phyloP scores from a whole-genome alignment of 2,113 vertebrate genomes.

The Percina caprodes region DNA sequence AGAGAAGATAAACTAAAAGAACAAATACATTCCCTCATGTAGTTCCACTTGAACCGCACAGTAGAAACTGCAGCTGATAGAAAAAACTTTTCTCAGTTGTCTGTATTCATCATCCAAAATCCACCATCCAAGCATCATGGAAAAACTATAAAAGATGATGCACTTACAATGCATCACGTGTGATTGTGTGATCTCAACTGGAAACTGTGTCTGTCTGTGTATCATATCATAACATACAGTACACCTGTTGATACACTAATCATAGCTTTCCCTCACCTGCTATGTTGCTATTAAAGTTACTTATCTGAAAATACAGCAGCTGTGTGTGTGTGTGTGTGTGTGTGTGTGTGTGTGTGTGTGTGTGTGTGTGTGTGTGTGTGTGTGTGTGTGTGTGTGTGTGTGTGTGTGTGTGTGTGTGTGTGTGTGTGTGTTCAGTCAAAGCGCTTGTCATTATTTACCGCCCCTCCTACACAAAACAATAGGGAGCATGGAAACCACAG shows the following conservation, averaged over 20 bases:
- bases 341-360: conserved; percentile 16
- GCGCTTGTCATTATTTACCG: conserved; percentile 46
- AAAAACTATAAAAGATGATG: background rate
- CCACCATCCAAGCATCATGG: background rate
- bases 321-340: conserved; percentile 2
- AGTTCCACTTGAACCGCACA: too few species aligned
- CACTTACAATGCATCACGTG: background rate
- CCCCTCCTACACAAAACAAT: conserved; percentile 51
- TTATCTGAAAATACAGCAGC: conserved; percentile 26
- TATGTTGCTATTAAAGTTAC: conserved; percentile 26
- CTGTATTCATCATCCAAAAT: too few species aligned
- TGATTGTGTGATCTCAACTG: conserved; percentile 1
- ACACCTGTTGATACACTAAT: conserved; percentile 55
- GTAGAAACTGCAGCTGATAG: too few species aligned
- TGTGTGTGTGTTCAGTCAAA: conserved; percentile 37
- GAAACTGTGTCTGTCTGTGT: conserved; percentile 19
- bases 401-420: conserved; percentile 8
- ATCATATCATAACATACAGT: conserved; percentile 8
- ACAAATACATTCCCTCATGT: too few species aligned
- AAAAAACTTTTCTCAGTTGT: too few species aligned
- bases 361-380: conserved; percentile 14
- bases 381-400: conserved; percentile 6
- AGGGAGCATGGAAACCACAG: conserved; percentile 57
- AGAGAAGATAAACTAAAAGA: too few species aligned
- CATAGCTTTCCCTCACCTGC: conserved; percentile 13